These are phyloP conservation scores for Cryptops parisi DNA, from an alignment of 2,888 invertebrate species.

Conservation along the genomic window DNA sequence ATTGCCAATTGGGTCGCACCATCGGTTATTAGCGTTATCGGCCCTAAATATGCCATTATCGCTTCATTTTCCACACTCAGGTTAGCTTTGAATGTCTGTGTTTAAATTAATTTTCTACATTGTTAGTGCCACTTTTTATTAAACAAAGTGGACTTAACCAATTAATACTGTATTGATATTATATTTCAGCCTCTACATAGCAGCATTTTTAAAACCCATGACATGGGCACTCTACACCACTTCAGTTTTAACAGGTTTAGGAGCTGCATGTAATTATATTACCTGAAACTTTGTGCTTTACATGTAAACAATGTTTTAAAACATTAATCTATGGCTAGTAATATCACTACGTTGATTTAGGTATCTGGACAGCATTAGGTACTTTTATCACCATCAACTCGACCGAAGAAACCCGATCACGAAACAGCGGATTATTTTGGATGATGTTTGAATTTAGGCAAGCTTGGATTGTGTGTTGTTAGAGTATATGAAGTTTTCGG, in stretches of 20 bases:
- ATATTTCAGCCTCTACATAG: conserved; percentile 65
- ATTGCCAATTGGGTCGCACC: conserved; percentile 89
- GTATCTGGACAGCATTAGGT: conserved; percentile 94
- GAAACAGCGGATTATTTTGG: conserved; percentile 96
- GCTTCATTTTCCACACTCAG: not conserved
- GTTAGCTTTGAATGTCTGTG: no score
- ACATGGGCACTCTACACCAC: conserved; percentile 70
- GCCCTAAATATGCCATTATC: conserved; percentile 69
- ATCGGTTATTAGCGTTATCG: conserved; percentile 68
- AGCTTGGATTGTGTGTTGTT: no score
- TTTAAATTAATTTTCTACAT: no score
- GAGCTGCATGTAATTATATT: conserved; percentile 50
- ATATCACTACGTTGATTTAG: conserved; percentile 24
- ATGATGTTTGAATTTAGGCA: conserved; percentile 84
- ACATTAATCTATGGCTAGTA: not conserved
- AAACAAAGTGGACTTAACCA: no score
- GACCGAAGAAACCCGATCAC: conserved; percentile 65
- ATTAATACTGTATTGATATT: conserved; percentile 7
- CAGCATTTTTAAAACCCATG: conserved; percentile 68
- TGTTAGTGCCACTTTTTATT: no score
- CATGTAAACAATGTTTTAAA: not conserved
- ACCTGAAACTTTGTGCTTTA: not conserved
- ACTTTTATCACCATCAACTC: conserved; percentile 82
- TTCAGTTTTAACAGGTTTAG: conserved; percentile 73
- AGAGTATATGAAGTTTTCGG: no score